phyloP scores from a whole-genome alignment of 2,888 invertebrate species.

The Nomada fabriciana region DNA sequence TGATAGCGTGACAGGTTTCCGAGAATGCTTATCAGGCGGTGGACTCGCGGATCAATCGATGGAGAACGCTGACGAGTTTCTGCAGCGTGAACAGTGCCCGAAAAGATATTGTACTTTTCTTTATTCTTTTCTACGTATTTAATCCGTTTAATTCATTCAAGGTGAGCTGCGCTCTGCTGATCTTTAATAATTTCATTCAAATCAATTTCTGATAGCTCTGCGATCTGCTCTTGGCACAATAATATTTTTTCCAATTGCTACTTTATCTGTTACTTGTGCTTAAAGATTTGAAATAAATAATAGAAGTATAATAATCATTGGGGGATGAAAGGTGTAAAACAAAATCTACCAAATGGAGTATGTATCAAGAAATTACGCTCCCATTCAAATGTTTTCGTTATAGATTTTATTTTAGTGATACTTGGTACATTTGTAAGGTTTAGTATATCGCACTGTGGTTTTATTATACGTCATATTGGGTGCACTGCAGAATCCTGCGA shows the following conservation, averaged over 20 bases:
- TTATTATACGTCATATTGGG: constrained; percentile 38
- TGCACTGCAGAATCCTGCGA: constrained; percentile 37
- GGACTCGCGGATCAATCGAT: constrained; percentile 28
- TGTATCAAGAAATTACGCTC: no score
- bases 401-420: neutral
- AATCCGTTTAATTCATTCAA: no score
- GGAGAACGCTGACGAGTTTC: neutral
- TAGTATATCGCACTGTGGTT: neutral
- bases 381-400: no score
- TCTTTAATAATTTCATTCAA: neutral
- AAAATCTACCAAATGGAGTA: no score
- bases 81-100: neutral
- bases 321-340: no score
- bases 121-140: no score
- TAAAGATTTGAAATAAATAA: no score
- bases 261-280: neutral
- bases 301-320: no score
- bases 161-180: neutral
- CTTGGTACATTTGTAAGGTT: neutral
- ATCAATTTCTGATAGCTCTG: neutral
- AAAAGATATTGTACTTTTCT: no score
- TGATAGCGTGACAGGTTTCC: constrained; percentile 6
- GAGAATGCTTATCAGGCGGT: constrained; percentile 3
- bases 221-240: no score
- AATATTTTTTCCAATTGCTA: neutral